phyloP scores from a whole-genome alignment of 2,797 vertebrate genomes.

The Hemitrygon akajei region DNA sequence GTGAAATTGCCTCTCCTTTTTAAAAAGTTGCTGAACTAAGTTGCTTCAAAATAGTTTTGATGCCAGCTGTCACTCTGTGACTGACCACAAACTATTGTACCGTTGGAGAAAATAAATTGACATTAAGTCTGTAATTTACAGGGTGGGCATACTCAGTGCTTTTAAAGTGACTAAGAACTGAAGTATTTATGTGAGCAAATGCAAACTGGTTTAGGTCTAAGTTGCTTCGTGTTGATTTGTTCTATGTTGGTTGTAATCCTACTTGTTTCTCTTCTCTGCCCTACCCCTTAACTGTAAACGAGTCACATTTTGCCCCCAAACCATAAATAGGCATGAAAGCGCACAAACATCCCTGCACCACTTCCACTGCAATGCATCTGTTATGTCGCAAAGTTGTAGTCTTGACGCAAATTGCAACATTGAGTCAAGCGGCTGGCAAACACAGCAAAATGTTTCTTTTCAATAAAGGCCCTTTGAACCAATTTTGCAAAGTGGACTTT shows the following conservation, averaged over 20 bases:
- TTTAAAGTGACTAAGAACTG: not conserved
- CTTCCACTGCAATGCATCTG: conserved; percentile 8
- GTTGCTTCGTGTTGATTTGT: conserved; percentile 7
- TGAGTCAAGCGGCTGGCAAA: conserved; percentile 28
- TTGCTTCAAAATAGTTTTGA: conserved; percentile 10
- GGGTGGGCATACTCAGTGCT: not conserved
- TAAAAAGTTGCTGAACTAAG: conserved; percentile 3
- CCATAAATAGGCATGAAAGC: conserved; percentile 26
- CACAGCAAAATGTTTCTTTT: not conserved
- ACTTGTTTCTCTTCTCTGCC: not conserved
- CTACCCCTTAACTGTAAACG: not conserved
- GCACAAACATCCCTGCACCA: conserved; percentile 16
- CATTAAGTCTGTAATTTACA: not conserved
- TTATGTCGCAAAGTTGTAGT: conserved; percentile 26
- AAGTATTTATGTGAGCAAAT: conserved; percentile 4
- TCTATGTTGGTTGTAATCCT: conserved; percentile 26
- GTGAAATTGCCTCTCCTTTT: not conserved
- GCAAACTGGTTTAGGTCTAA: not conserved
- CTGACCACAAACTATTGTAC: not conserved
- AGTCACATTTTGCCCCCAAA: not conserved
- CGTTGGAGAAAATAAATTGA: conserved; percentile 1
- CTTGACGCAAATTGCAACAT: conserved; percentile 21
- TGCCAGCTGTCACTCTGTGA: not conserved
- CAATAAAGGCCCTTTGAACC: conserved; percentile 27
- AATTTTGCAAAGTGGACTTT: conserved; percentile 10